phyloP scores from a whole-genome alignment of 2,888 invertebrate genomes.

The Oxystoma pomonae region DNA sequence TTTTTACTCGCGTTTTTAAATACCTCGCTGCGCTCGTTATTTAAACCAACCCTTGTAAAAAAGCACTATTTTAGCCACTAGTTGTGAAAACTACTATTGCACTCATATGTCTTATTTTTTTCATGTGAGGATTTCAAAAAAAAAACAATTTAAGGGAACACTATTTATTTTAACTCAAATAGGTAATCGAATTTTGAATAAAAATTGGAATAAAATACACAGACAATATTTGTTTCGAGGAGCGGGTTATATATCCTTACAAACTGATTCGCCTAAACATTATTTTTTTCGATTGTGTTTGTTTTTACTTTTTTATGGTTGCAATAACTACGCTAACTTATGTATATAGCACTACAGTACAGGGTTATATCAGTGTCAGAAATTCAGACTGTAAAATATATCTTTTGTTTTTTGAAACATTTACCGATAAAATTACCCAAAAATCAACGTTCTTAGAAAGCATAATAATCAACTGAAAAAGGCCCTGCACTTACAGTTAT shows the following conservation, averaged over 20 bases:
- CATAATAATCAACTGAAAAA: background rate
- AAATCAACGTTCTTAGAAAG: no score
- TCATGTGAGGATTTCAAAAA: no score
- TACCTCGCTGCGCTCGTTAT: no score
- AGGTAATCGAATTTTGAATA: constrained; percentile 43
- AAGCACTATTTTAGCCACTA: no score
- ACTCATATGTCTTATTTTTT: no score
- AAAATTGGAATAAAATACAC: constrained; percentile 2
- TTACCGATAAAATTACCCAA: no score
- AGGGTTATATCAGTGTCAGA: no score
- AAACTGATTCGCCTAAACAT: background rate
- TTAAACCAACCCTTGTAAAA: no score
- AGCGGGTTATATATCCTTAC: background rate
- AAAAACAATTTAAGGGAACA: constrained; percentile 45
- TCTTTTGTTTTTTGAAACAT: no score
- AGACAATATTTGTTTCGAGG: background rate
- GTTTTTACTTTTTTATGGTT: background rate
- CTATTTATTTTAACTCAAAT: constrained; percentile 48
- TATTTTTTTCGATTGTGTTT: background rate
- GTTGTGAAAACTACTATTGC: no score
- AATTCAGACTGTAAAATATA: no score
- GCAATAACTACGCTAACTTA: background rate
- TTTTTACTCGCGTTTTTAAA: no score
- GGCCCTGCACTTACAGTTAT: background rate
- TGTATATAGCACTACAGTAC: background rate